Base-by-base conservation (phyloP, 1,140 invertebrate species). In the Caenorhabditis elegans region DNA sequence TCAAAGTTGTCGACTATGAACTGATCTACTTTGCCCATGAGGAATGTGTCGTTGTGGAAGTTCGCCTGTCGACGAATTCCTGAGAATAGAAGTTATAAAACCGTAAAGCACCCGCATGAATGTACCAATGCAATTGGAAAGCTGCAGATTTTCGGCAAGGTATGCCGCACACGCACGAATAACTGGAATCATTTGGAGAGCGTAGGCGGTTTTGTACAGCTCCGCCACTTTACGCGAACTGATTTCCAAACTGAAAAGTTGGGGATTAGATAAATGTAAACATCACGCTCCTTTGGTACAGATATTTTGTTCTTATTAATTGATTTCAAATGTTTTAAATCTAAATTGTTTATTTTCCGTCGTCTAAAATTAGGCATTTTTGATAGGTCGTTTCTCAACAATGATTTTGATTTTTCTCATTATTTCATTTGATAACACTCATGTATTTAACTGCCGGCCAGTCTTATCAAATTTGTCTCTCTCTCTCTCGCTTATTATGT, bases 121-220 rank as follows among this genome's bases (percentile, higher is more conserved):
- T n/a, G n/a, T 87, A 91, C 91, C 90, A 84, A 95, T 92, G 90
- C 94, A 94, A 87, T 93, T 94, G 76, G 92, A 92, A 24, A 92
- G 90, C 48, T 92, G 92, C 55, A 95, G 89, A 86, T 93, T 92
- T 51, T 92, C 91, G 24, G 94, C 91, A 53, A 95, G 91, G 88
- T 93, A 93, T 34, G 92, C 90, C 53, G 93, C 93, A 90, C 95
- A 95, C 86, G 93, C 92, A 48, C 92, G 22, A 43, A 93, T 92
- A 43, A 94, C 93, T 31, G 92, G 90, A 51, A 93, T 92, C 92
- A 95, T 93, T 80, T 90, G 89, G 85, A 95, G 91, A 75, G 92
- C 92, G 82, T 91, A 92, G 8, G 94, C 94, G 31, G 94, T 93
- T 85, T 93, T 91, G 90, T 94, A 95, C 51, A 95, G 92, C 22